phyloP scores from a whole-genome alignment of 2,113 vertebrate genomes.

The Toxotes jaculatrix region DNA sequence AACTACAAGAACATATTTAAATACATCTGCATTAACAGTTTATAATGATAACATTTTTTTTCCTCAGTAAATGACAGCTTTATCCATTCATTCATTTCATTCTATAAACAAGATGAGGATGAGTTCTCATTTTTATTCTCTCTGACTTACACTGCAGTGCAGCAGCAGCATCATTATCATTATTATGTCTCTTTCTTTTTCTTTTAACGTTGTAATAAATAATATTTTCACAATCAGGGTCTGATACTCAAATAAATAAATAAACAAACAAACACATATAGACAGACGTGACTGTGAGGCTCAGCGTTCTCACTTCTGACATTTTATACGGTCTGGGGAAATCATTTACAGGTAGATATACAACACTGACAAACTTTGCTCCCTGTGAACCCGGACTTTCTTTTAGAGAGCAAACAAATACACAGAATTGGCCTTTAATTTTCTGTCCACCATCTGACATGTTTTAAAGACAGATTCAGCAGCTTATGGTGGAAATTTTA shows the following conservation, averaged over 20 bases:
- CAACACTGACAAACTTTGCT: conserved; percentile 44
- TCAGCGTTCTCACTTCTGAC: conserved; percentile 56
- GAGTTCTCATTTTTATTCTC: conserved; percentile 87
- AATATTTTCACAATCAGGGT: conserved; percentile 71
- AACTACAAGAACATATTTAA: conserved; percentile 97
- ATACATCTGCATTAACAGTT: conserved; percentile 95
- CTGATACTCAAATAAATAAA: conserved; percentile 81
- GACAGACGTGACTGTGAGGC: conserved; percentile 51
- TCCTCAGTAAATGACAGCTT: conserved; percentile 75
- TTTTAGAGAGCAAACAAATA: conserved; percentile 8
- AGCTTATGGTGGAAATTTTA: conserved; percentile 12
- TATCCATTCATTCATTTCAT: conserved; percentile 88
- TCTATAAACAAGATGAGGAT: conserved; percentile 89
- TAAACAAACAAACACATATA: conserved; percentile 67
- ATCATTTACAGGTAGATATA: conserved; percentile 70
- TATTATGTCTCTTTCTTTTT: conserved; percentile 48
- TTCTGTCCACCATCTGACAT: conserved; percentile 10
- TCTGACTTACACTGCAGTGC: conserved; percentile 54
- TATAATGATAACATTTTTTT: conserved; percentile 85
- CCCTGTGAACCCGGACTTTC: background rate
- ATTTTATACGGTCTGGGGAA: conserved; percentile 58
- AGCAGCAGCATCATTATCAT: conserved; percentile 46
- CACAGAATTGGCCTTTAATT: conserved; percentile 14
- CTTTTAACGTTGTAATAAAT: conserved; percentile 75
- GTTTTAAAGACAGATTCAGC: background rate